phyloP scores from a whole-genome alignment of 2,113 vertebrate genomes.

The Arenaria interpres region DNA sequence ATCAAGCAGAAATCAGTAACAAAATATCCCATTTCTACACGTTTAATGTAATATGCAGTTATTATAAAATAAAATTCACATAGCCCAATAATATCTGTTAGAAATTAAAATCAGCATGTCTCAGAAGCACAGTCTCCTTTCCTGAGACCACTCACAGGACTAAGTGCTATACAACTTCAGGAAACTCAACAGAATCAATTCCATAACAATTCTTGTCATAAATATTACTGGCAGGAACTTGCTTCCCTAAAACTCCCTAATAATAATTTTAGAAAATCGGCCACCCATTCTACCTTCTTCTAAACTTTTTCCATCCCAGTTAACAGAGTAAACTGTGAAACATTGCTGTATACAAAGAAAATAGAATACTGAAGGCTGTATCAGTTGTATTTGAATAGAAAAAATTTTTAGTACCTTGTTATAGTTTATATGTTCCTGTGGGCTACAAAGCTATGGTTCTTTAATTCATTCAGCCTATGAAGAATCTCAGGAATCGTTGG shows the following conservation, averaged over 20 bases:
- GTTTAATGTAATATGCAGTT: background rate
- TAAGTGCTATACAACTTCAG: background rate
- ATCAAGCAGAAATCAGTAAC: background rate
- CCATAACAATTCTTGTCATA: background rate
- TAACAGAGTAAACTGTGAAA: background rate
- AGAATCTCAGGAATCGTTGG: background rate
- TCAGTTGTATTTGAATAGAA: background rate
- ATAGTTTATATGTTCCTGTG: background rate
- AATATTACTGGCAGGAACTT: background rate
- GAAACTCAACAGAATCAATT: background rate
- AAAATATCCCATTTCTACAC: background rate
- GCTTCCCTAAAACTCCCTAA: background rate
- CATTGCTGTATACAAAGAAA: background rate
- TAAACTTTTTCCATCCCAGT: background rate
- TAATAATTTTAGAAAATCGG: background rate
- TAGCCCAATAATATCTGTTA: background rate
- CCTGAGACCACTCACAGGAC: background rate
- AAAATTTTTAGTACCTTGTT: background rate
- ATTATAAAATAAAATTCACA: background rate
- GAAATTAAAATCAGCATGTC: background rate
- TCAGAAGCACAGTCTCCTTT: background rate
- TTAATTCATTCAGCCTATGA: background rate
- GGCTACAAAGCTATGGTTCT: background rate
- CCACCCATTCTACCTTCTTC: background rate
- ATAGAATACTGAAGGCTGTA: background rate